Percentiles rank a stretch among this genome's conserved stretches.
Conservation (phyloP, 2,888 invertebrate species). For the Spicauda simplicius region DNA sequence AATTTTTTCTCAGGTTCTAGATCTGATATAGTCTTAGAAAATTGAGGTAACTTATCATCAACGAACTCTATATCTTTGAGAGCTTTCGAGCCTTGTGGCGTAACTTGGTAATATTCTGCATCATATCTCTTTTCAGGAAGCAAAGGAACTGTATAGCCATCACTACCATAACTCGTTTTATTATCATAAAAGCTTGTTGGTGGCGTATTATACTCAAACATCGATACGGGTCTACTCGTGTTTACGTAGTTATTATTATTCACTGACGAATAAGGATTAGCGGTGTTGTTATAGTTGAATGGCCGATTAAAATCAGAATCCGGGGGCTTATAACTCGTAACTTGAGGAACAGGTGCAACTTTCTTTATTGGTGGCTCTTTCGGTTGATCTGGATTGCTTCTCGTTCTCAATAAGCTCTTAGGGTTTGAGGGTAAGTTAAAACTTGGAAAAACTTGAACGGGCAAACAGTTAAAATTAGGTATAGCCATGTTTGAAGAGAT, state of each 20-base stretch:
- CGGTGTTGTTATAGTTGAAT: constrained; percentile 19
- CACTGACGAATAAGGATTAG: constrained; percentile 50
- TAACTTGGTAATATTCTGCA: constrained; percentile 57
- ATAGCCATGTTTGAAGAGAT: constrained; percentile 63
- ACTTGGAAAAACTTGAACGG: constrained; percentile 84
- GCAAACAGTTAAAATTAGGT: constrained; percentile 77
- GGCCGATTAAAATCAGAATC: constrained; percentile 33
- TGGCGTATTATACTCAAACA: constrained; percentile 54
- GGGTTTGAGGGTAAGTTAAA: constrained; percentile 89
- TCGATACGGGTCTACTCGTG: constrained; percentile 58
- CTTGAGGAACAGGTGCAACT: constrained; percentile 46
- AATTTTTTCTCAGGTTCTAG: constrained; percentile 17
- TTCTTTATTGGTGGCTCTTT: constrained; percentile 52
- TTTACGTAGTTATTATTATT: constrained; percentile 51
- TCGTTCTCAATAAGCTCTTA: constrained; percentile 77
- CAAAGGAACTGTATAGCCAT: constrained; percentile 47
- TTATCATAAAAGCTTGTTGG: constrained; percentile 46
- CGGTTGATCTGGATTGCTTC: constrained; percentile 66
- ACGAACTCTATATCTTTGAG: constrained; percentile 26
- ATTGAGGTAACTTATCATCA: constrained; percentile 10
- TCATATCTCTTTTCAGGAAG: constrained; percentile 66
- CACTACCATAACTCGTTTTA: constrained; percentile 54
- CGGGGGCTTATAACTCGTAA: constrained; percentile 39
- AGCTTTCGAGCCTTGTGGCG: constrained; percentile 44
- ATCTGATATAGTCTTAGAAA: constrained; percentile 2